Evolutionary conservation across 2,888 invertebrate species (phyloP).

Genomic region (Tipula vernalis): DNA sequence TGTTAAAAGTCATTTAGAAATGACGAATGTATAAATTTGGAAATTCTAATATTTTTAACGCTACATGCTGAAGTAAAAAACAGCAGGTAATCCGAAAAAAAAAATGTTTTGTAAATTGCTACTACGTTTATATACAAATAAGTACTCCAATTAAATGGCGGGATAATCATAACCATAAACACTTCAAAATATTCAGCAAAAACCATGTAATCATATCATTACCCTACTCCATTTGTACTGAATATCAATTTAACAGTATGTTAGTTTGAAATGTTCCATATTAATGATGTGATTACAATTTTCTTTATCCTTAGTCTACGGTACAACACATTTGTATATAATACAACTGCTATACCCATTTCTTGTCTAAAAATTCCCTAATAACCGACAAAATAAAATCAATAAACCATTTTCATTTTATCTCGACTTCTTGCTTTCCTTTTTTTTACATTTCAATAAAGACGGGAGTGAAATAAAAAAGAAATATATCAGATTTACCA

Average conservation of each 20-base stretch:
- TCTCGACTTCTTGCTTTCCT: not conserved
- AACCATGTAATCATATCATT: not conserved
- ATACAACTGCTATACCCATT: not conserved
- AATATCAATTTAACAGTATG: not conserved
- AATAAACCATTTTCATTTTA: not conserved
- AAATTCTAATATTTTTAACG: no score
- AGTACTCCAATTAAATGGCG: not conserved
- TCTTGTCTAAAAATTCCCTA: not conserved
- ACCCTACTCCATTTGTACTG: not conserved
- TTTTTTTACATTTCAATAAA: not conserved
- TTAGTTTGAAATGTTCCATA: not conserved
- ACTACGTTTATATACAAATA: not conserved
- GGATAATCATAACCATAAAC: not conserved
- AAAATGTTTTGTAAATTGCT: no score
- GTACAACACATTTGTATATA: not conserved
- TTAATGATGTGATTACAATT: not conserved
- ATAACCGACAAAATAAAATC: not conserved
- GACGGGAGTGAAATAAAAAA: not conserved
- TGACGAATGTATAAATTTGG: no score
- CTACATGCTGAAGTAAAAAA: no score
- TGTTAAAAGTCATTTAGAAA: no score
- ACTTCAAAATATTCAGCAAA: not conserved
- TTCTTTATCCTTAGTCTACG: not conserved
- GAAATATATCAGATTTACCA: not conserved
- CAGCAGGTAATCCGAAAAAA: no score